Evolutionary conservation across 2,888 invertebrate genomes (phyloP).

Genomic region (Ennomos quercinarius): DNA sequence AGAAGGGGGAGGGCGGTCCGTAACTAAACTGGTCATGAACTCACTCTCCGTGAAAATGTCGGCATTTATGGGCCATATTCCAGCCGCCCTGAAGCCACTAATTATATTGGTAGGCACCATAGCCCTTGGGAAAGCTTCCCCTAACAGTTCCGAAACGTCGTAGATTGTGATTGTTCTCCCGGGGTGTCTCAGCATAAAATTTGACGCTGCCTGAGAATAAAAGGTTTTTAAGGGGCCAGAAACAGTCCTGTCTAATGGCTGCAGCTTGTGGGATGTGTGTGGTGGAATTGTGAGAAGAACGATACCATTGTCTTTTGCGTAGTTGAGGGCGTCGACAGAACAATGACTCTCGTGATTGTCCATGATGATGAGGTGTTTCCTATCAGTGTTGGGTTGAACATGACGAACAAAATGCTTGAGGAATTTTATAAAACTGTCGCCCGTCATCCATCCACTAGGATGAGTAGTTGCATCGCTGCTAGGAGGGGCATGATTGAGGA

Average conservation of each 20-base stretch:
- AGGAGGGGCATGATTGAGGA: slow-evolving; percentile 9
- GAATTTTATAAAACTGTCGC: slow-evolving; percentile 18
- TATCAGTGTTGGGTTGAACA: slow-evolving; percentile 27
- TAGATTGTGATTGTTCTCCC: slow-evolving; percentile 21
- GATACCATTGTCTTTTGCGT: slow-evolving; percentile 11
- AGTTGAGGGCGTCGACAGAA: slow-evolving; percentile 16
- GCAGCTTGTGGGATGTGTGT: slow-evolving; percentile 9
- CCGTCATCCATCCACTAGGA: slow-evolving; percentile 27
- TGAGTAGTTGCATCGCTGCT: slow-evolving; percentile 14
- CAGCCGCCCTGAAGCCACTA: slow-evolving; percentile 19
- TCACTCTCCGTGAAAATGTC: slow-evolving; percentile 25
- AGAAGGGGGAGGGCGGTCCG: slow-evolving; percentile 28
- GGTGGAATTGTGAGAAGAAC: slow-evolving; percentile 7
- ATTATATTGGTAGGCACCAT: slow-evolving; percentile 25
- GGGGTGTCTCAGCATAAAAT: slow-evolving; percentile 16
- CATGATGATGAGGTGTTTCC: slow-evolving; percentile 26
- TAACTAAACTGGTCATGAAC: slow-evolving; percentile 26
- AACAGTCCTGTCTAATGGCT: slow-evolving; percentile 11
- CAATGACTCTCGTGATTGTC: slow-evolving; percentile 31
- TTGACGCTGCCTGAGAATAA: slow-evolving; percentile 13
- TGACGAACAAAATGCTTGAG: slow-evolving; percentile 21
- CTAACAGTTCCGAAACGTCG: slow-evolving; percentile 18
- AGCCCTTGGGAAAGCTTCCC: slow-evolving; percentile 31
- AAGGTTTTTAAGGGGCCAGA: slow-evolving; percentile 7
- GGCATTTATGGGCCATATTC: slow-evolving; percentile 10